Evolutionary conservation across 1,140 invertebrate genomes (phyloP), one percentile per base, ranked within the genome.

Genomic region (Drosophila virilis): DNA sequence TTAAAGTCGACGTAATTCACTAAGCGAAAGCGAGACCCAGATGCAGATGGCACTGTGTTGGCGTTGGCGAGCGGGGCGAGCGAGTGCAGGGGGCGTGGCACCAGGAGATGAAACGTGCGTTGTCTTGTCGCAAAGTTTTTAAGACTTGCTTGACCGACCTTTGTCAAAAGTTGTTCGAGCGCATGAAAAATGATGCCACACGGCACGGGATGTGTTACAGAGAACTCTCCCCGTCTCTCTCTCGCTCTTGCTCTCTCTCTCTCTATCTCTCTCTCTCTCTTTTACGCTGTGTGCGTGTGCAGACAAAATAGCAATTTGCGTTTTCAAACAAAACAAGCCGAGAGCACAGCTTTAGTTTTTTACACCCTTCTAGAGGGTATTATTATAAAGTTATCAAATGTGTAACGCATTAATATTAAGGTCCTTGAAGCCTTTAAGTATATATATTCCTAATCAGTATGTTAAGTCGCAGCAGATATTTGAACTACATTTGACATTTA

Each of bases 111-210:
- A 80, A 86, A 86, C 83, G 82, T 86, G 82, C 83, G 83, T 89
- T 89, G 83, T 88, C 84, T 88, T 89, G 79, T 88, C 83, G 85
- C 80, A 88, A 88, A 88, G 85, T 88, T 88, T 88, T 88, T 88
- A 88, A 88, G 84, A 88, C 84, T 88, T 84, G 84, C 84, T 88
- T 88, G 84, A 88, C 84, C 84, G 84, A 88, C 84, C 84, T 88
- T 88, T 88, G 84, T 88, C 84, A 88, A 84, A 88, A 88, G 84
- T 88, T 88, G 84, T 77, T 88, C 68, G 83, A 88, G 84, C 84
- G 80, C 79, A 88, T 89, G 84, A 88, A 88, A 88, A 89, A 88
- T 88, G 84, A 88, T 88, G 84, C 84, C 81, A 71, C 74, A 78
- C 70, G 71, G 76, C 74, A 78, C 81, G 69, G 81, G 74, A 86